Conservation (phyloP, 2,113 vertebrate species). For the Dasyornis broadbenti region DNA sequence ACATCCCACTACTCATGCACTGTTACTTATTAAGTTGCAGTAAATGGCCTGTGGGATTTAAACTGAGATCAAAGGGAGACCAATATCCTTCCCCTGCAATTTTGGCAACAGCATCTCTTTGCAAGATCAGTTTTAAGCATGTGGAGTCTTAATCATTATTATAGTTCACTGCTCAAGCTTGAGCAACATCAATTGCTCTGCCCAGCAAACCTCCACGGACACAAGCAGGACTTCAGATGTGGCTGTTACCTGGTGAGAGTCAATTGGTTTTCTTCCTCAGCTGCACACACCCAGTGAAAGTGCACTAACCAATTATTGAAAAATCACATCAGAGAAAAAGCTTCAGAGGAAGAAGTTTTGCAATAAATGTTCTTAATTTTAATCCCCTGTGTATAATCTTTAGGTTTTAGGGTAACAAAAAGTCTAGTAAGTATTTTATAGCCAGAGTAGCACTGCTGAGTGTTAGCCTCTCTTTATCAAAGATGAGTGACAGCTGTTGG, state of each 20-base stretch:
- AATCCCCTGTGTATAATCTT: not conserved
- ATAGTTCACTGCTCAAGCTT: slow-evolving; percentile 18
- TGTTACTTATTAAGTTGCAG: slow-evolving; percentile 4
- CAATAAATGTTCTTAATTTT: not conserved
- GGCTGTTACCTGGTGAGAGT: not conserved
- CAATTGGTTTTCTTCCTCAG: not conserved
- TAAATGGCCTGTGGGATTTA: not conserved
- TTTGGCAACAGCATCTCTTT: not conserved
- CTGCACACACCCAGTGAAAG: not conserved
- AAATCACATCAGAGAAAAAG: not conserved
- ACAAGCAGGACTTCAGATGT: not conserved
- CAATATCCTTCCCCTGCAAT: not conserved
- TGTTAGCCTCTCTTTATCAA: not conserved
- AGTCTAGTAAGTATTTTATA: not conserved
- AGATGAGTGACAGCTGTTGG: not conserved
- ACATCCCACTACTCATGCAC: not conserved
- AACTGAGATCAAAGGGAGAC: slow-evolving; percentile 10
- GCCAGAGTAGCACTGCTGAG: not conserved
- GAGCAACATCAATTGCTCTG: not conserved
- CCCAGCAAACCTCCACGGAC: not conserved
- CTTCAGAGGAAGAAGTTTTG: not conserved
- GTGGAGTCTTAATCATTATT: not conserved
- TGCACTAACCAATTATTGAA: not conserved
- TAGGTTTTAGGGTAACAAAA: not conserved
- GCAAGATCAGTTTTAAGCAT: not conserved